Percentiles rank a stretch among this genome's conserved stretches.
phyloP scores from a whole-genome alignment of 64 coral and sea anemone species.

The Montipora efflorescens region DNA sequence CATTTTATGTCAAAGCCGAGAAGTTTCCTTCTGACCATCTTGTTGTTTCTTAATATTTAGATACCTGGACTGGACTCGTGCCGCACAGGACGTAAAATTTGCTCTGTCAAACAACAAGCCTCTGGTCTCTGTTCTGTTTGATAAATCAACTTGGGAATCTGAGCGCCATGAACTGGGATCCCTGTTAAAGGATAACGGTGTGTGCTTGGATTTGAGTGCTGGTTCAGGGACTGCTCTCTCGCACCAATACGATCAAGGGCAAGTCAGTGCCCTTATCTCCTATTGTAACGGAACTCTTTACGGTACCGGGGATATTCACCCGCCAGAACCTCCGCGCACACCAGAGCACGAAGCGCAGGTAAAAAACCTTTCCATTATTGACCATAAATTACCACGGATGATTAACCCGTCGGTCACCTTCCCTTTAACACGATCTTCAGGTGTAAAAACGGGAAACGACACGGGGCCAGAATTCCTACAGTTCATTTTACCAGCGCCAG shows the following conservation, averaged over 20 bases:
- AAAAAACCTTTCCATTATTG: neutral
- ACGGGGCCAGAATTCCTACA: too few relatives aligned
- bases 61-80: constrained; percentile 68
- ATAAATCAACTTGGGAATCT: constrained; percentile 54
- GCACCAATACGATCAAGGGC: constrained; percentile 86
- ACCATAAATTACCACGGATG: too few relatives aligned
- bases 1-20: too few relatives aligned
- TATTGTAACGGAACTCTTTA: constrained; percentile 81
- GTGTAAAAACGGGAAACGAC: too few relatives aligned
- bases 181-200: constrained; percentile 34
- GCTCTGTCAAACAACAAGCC: constrained; percentile 64
- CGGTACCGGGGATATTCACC: constrained; percentile 93
- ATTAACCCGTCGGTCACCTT: too few relatives aligned
- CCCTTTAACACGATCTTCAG: too few relatives aligned
- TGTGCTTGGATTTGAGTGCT: constrained; percentile 77
- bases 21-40: neutral
- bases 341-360: constrained; percentile 78
- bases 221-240: constrained; percentile 89
- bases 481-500: too few relatives aligned
- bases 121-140: constrained; percentile 63
- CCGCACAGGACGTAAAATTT: constrained; percentile 52
- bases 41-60: neutral
- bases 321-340: constrained; percentile 83
- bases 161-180: constrained; percentile 49
- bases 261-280: constrained; percentile 66